These are phyloP conservation scores for Stegodyphus dumicola DNA, from an alignment of 1,140 invertebrate genomes.

Conservation along the genomic window DNA sequence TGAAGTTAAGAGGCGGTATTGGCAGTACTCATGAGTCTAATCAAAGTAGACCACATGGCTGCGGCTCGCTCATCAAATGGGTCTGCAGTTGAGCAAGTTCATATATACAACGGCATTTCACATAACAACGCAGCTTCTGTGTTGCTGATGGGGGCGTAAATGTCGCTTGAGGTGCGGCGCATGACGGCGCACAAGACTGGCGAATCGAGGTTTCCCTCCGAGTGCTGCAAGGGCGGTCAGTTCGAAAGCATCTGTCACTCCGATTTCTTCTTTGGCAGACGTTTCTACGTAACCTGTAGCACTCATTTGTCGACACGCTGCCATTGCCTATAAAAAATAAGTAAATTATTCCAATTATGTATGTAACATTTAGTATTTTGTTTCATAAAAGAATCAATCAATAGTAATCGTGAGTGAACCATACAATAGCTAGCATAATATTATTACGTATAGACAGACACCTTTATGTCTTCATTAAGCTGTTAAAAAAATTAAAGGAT, in stretches of 20 bases:
- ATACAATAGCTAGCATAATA: too few species aligned
- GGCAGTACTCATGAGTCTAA: constrained; percentile 36
- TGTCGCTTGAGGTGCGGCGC: constrained; percentile 46
- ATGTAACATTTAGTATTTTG: too few species aligned
- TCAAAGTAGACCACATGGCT: constrained; percentile 43
- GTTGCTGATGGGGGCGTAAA: neutral
- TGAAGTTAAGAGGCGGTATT: too few species aligned
- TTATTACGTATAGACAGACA: too few species aligned
- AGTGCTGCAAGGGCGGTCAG: constrained; percentile 75
- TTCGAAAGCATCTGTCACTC: constrained; percentile 76
- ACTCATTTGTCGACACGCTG: constrained; percentile 73
- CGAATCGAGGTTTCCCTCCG: constrained; percentile 65
- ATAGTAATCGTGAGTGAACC: too few species aligned
- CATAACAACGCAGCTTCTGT: constrained; percentile 29
- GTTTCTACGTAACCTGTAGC: constrained; percentile 77
- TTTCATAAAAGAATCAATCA: too few species aligned
- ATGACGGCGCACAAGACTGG: constrained; percentile 38
- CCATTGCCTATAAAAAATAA: constrained; percentile 68
- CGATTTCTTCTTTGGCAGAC: constrained; percentile 73
- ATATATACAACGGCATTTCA: neutral
- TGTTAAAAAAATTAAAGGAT: too few species aligned
- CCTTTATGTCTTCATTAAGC: too few species aligned
- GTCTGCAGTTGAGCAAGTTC: too few species aligned
- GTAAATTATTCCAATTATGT: neutral
- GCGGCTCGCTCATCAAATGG: neutral